phyloP scores from a whole-genome alignment of 2,113 vertebrate species.

The Chaenocephalus aceratus region DNA sequence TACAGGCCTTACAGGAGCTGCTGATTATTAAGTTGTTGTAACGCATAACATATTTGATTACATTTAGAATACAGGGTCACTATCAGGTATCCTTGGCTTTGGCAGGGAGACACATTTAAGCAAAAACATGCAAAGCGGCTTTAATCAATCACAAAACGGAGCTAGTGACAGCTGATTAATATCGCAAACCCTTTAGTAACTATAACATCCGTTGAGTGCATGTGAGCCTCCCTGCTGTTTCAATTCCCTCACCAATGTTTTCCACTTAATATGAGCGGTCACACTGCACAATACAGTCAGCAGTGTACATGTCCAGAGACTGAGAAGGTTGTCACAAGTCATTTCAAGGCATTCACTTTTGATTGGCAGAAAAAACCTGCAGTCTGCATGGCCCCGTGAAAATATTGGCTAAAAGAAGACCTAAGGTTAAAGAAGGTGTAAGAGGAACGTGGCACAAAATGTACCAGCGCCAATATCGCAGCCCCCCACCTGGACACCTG shows the following conservation, averaged over 20 bases:
- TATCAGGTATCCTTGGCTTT: not conserved
- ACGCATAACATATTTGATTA: not conserved
- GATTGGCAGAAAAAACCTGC: slow-evolving; percentile 4
- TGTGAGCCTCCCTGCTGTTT: not conserved
- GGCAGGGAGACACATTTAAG: slow-evolving; percentile 1
- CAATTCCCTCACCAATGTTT: slow-evolving; percentile 40
- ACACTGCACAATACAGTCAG: slow-evolving; percentile 27
- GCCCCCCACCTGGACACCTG: slow-evolving; percentile 37
- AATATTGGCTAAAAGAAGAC: slow-evolving; percentile 37
- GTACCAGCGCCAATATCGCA: slow-evolving; percentile 47
- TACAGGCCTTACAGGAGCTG: not conserved
- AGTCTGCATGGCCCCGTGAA: not conserved
- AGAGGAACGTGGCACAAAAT: slow-evolving; percentile 48
- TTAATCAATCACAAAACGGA: slow-evolving; percentile 48
- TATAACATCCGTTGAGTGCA: slow-evolving; percentile 5
- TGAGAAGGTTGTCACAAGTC: slow-evolving; percentile 40
- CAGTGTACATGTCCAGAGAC: slow-evolving; percentile 30
- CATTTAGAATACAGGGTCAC: not conserved
- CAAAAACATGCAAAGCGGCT: not conserved
- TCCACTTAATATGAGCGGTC: slow-evolving; percentile 51
- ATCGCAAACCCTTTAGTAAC: slow-evolving; percentile 23
- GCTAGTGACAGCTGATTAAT: slow-evolving; percentile 54
- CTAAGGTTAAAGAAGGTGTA: slow-evolving; percentile 45
- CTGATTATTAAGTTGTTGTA: not conserved
- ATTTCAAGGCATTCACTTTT: slow-evolving; percentile 24